A percentile compares a stretch with the other conserved stretches of the same genome.
These are phyloP conservation scores for Artibeus lituratus DNA, from an alignment of 2,797 vertebrate species.

Conservation along the genomic window DNA sequence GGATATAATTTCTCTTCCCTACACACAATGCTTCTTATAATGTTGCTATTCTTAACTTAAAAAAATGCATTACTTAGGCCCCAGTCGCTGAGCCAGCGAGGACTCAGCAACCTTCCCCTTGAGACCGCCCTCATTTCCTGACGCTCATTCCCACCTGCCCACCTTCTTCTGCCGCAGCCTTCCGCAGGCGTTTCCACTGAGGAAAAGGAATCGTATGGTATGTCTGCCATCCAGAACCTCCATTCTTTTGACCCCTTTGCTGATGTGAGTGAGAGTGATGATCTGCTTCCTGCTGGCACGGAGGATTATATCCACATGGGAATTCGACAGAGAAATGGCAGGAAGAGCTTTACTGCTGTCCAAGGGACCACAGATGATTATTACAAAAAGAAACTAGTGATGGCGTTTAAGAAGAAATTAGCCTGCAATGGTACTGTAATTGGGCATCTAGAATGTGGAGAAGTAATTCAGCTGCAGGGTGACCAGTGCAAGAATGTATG, in stretches of 20 bases:
- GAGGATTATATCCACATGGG: too few relatives aligned
- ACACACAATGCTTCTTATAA: background rate
- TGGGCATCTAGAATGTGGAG: conserved; percentile 98
- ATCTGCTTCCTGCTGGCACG: too few relatives aligned
- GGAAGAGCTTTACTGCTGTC: too few relatives aligned
- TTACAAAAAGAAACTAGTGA: too few relatives aligned
- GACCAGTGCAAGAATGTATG: conserved; percentile 99
- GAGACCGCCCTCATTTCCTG: conserved; percentile 54
- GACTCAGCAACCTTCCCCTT: too few relatives aligned
- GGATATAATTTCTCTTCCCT: background rate
- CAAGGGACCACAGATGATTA: too few relatives aligned
- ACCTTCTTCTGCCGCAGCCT: conserved; percentile 72
- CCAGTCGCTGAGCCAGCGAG: too few relatives aligned
- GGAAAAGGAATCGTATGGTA: conserved; percentile 95
- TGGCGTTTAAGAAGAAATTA: conserved; percentile 87
- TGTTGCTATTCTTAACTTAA: background rate
- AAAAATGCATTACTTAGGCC: background rate
- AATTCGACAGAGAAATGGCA: too few relatives aligned
- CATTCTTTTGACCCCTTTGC: conserved; percentile 84
- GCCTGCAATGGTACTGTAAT: conserved; percentile 99
- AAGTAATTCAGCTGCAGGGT: conserved; percentile 98
- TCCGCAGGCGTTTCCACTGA: conserved; percentile 84
- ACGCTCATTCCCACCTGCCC: conserved; percentile 66
- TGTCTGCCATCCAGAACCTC: conserved; percentile 98
- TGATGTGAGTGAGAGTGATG: too few relatives aligned